A percentile compares a stretch with the other conserved stretches of the same genome.
Evolutionary conservation across 2,888 invertebrate species (phyloP).

Genomic region (Eupithecia tripunctaria): DNA sequence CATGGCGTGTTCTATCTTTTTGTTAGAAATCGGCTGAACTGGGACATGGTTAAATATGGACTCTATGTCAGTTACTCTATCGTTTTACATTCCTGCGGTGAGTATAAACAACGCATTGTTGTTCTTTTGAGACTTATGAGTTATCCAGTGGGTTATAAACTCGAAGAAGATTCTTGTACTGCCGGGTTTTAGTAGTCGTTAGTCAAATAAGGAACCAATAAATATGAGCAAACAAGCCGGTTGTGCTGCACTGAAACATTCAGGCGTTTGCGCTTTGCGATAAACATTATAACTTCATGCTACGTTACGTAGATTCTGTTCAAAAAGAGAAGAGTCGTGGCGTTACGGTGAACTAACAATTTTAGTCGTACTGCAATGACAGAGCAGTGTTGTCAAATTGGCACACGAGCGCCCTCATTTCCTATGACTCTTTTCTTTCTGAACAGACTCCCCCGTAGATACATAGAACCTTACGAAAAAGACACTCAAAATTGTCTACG

Average conservation of each 20-base stretch:
- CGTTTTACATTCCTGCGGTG: slow-evolving; percentile 75
- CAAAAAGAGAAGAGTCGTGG: too few relatives aligned
- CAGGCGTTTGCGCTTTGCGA: not conserved
- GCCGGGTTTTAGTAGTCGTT: not conserved
- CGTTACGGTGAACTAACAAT: too few relatives aligned
- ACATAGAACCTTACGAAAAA: too few relatives aligned
- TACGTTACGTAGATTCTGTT: too few relatives aligned
- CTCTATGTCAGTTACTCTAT: slow-evolving; percentile 76
- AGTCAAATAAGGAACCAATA: not conserved
- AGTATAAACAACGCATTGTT: slow-evolving; percentile 37
- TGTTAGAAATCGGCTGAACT: slow-evolving; percentile 55
- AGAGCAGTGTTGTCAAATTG: too few relatives aligned
- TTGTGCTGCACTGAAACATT: not conserved
- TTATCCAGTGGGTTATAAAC: not conserved
- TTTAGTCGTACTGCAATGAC: too few relatives aligned
- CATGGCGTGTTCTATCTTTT: slow-evolving; percentile 75
- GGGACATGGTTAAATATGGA: slow-evolving; percentile 74
- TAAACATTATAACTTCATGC: not conserved
- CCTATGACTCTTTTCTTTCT: too few relatives aligned
- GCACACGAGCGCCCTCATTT: too few relatives aligned
- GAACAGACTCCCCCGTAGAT: too few relatives aligned
- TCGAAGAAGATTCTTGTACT: not conserved
- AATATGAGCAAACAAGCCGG: not conserved
- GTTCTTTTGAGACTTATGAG: not conserved
- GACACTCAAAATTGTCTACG: too few relatives aligned